Evolutionary conservation across 2,888 invertebrate species (phyloP).

Genomic region (Cotesia congregata): DNA sequence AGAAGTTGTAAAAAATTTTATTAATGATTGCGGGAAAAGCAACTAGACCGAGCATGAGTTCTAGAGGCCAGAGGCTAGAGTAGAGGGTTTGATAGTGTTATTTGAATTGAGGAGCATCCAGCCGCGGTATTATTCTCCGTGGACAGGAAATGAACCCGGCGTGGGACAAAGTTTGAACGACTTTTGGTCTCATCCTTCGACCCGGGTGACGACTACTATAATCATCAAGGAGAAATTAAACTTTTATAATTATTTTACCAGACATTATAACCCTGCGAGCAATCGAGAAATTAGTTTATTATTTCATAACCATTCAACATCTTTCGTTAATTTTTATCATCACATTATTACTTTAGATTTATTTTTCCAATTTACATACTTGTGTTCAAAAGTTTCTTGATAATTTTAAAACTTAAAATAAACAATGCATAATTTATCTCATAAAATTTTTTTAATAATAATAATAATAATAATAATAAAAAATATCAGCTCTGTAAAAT

Average conservation of each 20-base stretch:
- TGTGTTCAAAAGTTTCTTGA: too few relatives aligned
- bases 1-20: neutral
- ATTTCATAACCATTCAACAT: too few relatives aligned
- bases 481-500: too few relatives aligned
- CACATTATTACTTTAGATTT: too few relatives aligned
- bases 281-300: neutral
- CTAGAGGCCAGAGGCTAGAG: too few relatives aligned
- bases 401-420: too few relatives aligned
- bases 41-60: slow-evolving; percentile 18
- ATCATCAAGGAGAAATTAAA: slow-evolving; percentile 51
- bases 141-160: slow-evolving; percentile 53
- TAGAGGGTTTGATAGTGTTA: slow-evolving; percentile 16
- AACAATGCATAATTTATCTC: too few relatives aligned
- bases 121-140: slow-evolving; percentile 45
- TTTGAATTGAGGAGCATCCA: slow-evolving; percentile 34
- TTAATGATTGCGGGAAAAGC: slow-evolving; percentile 22
- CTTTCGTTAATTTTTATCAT: too few relatives aligned
- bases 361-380: too few relatives aligned
- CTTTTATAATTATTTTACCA: slow-evolving; percentile 52
- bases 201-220: slow-evolving; percentile 32
- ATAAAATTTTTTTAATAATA: too few relatives aligned
- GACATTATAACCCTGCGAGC: slow-evolving; percentile 28
- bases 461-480: too few relatives aligned
- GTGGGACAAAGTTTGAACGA: slow-evolving; percentile 52
- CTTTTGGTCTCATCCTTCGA: slow-evolving; percentile 42